A percentile compares a stretch with the other conserved stretches of the same genome.
phyloP scores from a whole-genome alignment of 1,140 invertebrate species.

The Orius insidiosus region DNA sequence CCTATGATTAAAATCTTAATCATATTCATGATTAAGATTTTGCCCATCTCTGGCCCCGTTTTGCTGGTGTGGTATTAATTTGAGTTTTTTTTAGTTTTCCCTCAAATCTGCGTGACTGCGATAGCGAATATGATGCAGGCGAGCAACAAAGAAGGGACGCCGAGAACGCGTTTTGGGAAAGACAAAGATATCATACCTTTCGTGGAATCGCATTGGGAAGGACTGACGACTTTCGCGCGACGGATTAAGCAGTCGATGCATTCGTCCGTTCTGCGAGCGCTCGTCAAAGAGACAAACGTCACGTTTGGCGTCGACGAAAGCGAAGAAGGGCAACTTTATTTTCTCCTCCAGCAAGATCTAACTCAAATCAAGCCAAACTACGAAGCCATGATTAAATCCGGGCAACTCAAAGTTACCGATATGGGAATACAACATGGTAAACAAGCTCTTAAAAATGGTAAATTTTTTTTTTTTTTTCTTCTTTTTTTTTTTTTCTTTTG shows the following conservation, averaged over 20 bases:
- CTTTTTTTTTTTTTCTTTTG: too few relatives aligned
- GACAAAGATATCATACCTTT: slow-evolving; percentile 92
- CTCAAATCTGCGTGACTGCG: slow-evolving; percentile 87
- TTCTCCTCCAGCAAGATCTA: slow-evolving; percentile 53
- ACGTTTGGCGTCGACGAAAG: slow-evolving; percentile 50
- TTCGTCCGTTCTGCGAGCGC: slow-evolving; percentile 50
- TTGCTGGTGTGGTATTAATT: too few relatives aligned
- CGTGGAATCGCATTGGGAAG: slow-evolving; percentile 93
- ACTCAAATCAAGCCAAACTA: slow-evolving; percentile 71
- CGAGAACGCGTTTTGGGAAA: slow-evolving; percentile 54
- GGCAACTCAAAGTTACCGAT: slow-evolving; percentile 61
- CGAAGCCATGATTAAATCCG: slow-evolving; percentile 70
- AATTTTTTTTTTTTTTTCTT: too few relatives aligned
- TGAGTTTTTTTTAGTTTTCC: slow-evolving; percentile 79
- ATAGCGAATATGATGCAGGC: slow-evolving; percentile 78
- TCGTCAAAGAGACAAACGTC: slow-evolving; percentile 56
- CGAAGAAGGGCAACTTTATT: slow-evolving; percentile 43
- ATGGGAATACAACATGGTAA: slow-evolving; percentile 66
- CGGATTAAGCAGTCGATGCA: slow-evolving; percentile 86
- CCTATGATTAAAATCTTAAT: too few relatives aligned
- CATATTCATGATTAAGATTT: too few relatives aligned
- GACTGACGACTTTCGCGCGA: slow-evolving; percentile 80
- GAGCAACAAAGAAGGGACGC: slow-evolving; percentile 50
- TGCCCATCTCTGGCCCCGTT: too few relatives aligned
- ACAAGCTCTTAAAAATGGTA: slow-evolving; percentile 20